Evolutionary conservation across 1,140 invertebrate genomes (phyloP), one percentile per base, ranked within the genome.

Genomic region (Sarcophaga bullata): DNA sequence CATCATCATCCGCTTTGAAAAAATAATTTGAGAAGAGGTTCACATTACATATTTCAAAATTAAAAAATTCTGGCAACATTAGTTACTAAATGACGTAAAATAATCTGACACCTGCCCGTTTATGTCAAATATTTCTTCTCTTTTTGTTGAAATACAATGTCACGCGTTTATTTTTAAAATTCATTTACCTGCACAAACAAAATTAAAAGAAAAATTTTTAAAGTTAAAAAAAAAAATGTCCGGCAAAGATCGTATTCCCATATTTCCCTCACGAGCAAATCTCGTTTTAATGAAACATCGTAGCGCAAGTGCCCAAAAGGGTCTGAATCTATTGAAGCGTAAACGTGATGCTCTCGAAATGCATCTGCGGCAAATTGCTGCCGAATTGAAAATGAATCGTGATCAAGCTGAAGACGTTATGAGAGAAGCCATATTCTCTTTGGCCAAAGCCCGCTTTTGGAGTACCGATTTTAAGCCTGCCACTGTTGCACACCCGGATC

Each of bases 281-380:
- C 80, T 85, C 8, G 87, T 89, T 73, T 9, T 87, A 0, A 88
- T 89, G 82, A 87, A 86, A 15, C 86, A 85, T 46, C 84, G 86
- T 9, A 84, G 85, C 19, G 0, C 80, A 15, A 82, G 85, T 5
- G 88, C 87, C 3, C 84, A 85, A 72, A 84, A 85, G 7, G 88
- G 88, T 0, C 83, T 84, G 10, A 85, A 83, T 72, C 82, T 89
- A 17, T 80, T 89, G 0, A 87, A 86, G 48, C 85, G 87, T 0
- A 89, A 88, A 52, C 85, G 86, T 3, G 88, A 89, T 75, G 88
- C 88, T 8, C 86, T 89, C 76, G 88, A 89, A 17, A 8, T 89
- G 80, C 87, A 87, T 84, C 62, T 87, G 6, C 84, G 87, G 3
- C 86, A 87, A 15, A 13, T 86, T 17, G 68, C 13, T 0, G 46